Conservation (phyloP, 2,888 invertebrate genomes). For the Sinelater perroti region DNA sequence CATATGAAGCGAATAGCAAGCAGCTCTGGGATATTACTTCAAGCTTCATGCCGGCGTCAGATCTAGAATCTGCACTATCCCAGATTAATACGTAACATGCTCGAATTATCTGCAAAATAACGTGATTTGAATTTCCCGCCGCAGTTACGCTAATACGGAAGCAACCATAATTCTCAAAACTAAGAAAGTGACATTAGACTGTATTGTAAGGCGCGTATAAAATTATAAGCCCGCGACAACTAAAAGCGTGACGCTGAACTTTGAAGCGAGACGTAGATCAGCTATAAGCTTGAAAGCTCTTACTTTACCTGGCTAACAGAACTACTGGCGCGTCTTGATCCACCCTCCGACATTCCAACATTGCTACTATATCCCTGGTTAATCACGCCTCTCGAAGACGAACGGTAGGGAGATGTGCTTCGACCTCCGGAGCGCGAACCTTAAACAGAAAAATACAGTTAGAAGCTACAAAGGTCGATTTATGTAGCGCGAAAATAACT, state of each 20-base stretch:
- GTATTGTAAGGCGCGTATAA: too few species aligned
- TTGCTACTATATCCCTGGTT: slow-evolving; percentile 62
- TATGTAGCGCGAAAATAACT: neutral
- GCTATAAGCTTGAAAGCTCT: slow-evolving; percentile 17
- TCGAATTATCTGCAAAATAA: too few species aligned
- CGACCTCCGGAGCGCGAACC: slow-evolving; percentile 55
- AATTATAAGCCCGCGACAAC: too few species aligned
- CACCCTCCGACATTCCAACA: slow-evolving; percentile 63
- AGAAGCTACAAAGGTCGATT: too few species aligned
- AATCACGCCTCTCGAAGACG: slow-evolving; percentile 61
- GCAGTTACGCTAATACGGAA: too few species aligned
- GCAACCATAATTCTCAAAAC: too few species aligned
- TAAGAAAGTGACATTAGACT: too few species aligned
- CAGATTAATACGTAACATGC: too few species aligned
- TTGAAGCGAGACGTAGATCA: slow-evolving; percentile 5
- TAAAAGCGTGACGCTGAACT: slow-evolving; percentile 2
- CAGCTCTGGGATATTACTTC: slow-evolving; percentile 5
- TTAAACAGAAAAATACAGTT: slow-evolving; percentile 43
- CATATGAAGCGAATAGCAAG: neutral
- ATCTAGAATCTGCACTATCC: too few species aligned
- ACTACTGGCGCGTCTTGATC: slow-evolving; percentile 75
- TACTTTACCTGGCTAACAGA: slow-evolving; percentile 66
- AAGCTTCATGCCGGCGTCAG: too few species aligned
- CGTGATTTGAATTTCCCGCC: too few species aligned
- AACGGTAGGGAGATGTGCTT: slow-evolving; percentile 72